Conservation (phyloP, 2,797 vertebrate species). For the Streptopelia turtur region DNA sequence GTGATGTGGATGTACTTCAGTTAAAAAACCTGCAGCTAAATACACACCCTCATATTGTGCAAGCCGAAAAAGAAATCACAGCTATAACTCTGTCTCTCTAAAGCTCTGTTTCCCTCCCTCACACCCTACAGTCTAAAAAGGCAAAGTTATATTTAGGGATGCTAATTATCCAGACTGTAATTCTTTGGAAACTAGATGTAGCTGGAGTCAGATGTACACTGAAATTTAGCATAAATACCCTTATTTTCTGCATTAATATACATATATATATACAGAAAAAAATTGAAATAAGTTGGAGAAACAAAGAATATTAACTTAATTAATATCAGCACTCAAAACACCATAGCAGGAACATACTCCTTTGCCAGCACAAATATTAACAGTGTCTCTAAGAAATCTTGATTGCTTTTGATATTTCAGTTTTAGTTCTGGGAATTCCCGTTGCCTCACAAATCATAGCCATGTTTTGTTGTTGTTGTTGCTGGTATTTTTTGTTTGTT, state of each 20-base stretch:
- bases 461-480: background rate
- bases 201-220: background rate
- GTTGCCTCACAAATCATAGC: background rate
- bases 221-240: background rate
- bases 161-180: background rate
- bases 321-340: background rate
- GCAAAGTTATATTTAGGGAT: background rate
- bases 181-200: background rate
- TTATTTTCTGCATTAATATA: background rate
- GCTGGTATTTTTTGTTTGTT: background rate
- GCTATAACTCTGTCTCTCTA: background rate
- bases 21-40: background rate
- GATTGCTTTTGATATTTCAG: background rate
- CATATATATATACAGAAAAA: no score
- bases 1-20: fast-evolving
- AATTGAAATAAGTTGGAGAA: background rate
- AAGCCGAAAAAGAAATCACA: background rate
- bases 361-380: background rate
- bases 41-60: background rate
- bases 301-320: background rate
- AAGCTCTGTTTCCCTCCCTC: background rate
- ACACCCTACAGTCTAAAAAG: background rate
- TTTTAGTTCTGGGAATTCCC: background rate
- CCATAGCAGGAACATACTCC: background rate
- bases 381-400: background rate